Evolutionary conservation across 1,140 invertebrate species (phyloP), one percentile per base, ranked within the genome.

Genomic region (Aphis gossypii): DNA sequence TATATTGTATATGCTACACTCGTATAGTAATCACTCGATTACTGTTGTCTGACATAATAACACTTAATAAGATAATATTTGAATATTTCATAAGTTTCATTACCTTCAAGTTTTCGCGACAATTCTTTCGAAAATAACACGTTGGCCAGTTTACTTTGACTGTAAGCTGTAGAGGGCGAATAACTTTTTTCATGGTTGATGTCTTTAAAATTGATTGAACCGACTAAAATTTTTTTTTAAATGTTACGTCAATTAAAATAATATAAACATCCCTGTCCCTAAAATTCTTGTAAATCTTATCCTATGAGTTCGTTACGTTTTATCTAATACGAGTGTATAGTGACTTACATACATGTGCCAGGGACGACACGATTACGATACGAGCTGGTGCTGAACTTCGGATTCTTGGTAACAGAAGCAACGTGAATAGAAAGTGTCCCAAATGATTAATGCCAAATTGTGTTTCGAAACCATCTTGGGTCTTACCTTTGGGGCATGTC

Each of bases 351-450:
- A 95, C 95, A 95, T 97, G 96, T 35, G 96, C 96, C 38, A 96
- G 94, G 3, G 97, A 97, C 2, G 97, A 96, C 9, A 97, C 96
- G 94, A 96, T 97, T 25, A 98, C 95, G 76, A 98, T 97, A 84
- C 97, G 95, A 92, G 96, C 96, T 2, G 97, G 96, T 20, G 96
- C 95, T 3, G 97, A 96, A 35, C 95, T 95, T 94, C 96, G 95
- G 54, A 97, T 95, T 94, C 96, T 95, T 91, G 96, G 96, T 90
- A 99, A 94, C 1, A 99, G 95, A 25, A 99, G 95, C 94, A 97
- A 96, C 0, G 98, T 99, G 0, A 99, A 95, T 51, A 98, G 96
- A 95, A 98, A 99, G 94, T 98, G 98, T 0, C 98, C 97, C 90
- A 98, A 95, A 95, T 98, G 97, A 95, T 98, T 98, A 0, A 97